Evolutionary conservation across 2,888 invertebrate genomes (phyloP).

Genomic region (Agrochola circellaris): DNA sequence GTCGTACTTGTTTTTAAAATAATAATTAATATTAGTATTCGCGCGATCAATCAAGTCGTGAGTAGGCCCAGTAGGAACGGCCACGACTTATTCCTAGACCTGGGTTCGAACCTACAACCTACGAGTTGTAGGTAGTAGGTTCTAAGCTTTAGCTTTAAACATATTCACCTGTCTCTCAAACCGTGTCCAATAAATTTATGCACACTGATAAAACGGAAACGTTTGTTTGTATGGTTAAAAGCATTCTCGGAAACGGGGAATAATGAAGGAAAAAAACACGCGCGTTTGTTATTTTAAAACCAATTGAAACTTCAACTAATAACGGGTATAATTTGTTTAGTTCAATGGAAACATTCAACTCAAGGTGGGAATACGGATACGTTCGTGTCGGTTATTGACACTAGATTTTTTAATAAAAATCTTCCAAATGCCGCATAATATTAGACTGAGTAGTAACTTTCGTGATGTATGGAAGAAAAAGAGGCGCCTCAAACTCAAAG

Average conservation of each 20-base stretch:
- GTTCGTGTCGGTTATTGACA: neutral
- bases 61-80: too few relatives aligned
- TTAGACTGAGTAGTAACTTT: too few relatives aligned
- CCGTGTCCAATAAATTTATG: neutral
- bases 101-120: too few relatives aligned
- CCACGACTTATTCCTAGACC: too few relatives aligned
- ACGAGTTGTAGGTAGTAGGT: too few relatives aligned
- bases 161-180: conserved; percentile 14
- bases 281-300: conserved; percentile 34
- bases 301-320: conserved; percentile 38
- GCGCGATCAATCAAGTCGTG: too few relatives aligned
- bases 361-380: conserved; percentile 22
- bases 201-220: conserved; percentile 24
- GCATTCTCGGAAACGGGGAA: conserved; percentile 36
- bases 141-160: neutral
- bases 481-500: too few relatives aligned
- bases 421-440: neutral
- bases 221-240: conserved; percentile 18
- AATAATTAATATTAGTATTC: too few relatives aligned
- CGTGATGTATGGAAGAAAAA: too few relatives aligned
- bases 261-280: conserved; percentile 27
- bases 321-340: conserved; percentile 18
- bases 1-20: neutral
- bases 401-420: neutral
- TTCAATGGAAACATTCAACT: conserved; percentile 17